Base-by-base conservation (phyloP, 1,140 invertebrate genomes). In the Archegozetes longisetosus region DNA sequence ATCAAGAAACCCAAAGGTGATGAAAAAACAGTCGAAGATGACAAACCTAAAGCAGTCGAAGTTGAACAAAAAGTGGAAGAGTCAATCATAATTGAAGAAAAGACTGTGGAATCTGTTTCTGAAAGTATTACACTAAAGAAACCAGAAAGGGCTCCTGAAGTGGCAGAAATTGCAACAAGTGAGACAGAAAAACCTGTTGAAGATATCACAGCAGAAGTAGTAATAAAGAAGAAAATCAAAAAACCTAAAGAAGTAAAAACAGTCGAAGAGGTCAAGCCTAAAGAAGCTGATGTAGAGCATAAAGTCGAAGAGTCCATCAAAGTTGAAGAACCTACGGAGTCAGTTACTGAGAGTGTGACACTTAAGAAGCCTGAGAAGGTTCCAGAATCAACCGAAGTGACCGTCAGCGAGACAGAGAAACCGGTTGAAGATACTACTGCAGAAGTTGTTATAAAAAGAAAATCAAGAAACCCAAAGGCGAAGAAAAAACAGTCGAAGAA, bases 291-390 rank as follows among this genome's bases (percentile, higher is more conserved):
- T n/a, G n/a, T n/a, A n/a, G n/a, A n/a, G n/a, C n/a, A n/a, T n/a
- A n/a, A n/a, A n/a, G 72, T 49, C 70, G 71, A 27, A 69, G 71
- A 55, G 66, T 82, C 79, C 65, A 84, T 82, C 70, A 68, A 64
- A 24, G 72, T 61, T 2, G 53, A 67, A 63, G 56, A 71, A 68
- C 22, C 69, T 46, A 64, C 20, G 76, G 70, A 68, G 66, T 13
- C 12, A 46, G 6, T 22, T 6, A 14, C 53, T 9, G 32, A 55
- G 54, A 4, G 9, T 9, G 23, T 13, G n/a, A 27, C 23, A 6
- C 46, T 47, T 47, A 47, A 47, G 22, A 20, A 52, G 22, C 6
- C 20, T 52, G 51, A 52, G 22, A 48, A 27, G 13, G 17, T 46
- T 12, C 51, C 51, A 9, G 51, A 9, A 52, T 12, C n/a, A n/a